Base-by-base conservation (phyloP, 1,140 invertebrate genomes). In the Cotesia vestalis region DNA sequence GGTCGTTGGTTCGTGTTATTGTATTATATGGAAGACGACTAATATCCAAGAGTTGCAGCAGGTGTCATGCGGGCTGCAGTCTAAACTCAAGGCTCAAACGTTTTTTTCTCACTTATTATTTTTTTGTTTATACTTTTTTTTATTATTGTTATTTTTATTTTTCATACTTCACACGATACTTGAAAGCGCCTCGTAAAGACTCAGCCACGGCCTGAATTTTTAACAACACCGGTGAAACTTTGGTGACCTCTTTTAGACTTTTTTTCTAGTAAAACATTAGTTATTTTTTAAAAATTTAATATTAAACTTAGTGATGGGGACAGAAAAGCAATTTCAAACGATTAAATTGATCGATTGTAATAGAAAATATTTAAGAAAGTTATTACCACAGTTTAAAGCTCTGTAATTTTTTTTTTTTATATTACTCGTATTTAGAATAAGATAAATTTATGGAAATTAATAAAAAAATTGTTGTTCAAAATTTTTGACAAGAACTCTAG, bases 131-230 rank as follows among this genome's bases (percentile, higher is more conserved):
- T 4, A 5, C 12, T n/a, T 55, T n/a, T 55, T 55, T 12, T 17
- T 71, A 55, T 51, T 69, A 36, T 55, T 35, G 27, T 69, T 57
- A 34, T 68, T 36, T 59, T 55, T 57, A 14, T 5, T 71, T 61
- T 51, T 51, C 34, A 35, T 70, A 71, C 62, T 71, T 71, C 52
- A 71, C 57, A 69, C 57, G 67, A 71, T 60, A 53, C 60, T 40
- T 27, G 60, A 71, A 46, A 71, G 69, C 63, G 60, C 69, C 69
- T 71, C 69, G 61, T 71, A 71, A 71, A 71, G 69, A 71, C 60
- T 71, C 34, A 35, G 52, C 59, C 61, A 60, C 69, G 57, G 60
- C 60, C 61, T 71, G 69, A 71, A 71, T 71, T 71, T 71, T 71
- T 71, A 71, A 71, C 59, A 60, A 40, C 20, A 71, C 40, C 40